Evolutionary conservation across 2,888 invertebrate species (phyloP), one percentile per base, ranked within the genome.

Genomic region (Allygus modestus): DNA sequence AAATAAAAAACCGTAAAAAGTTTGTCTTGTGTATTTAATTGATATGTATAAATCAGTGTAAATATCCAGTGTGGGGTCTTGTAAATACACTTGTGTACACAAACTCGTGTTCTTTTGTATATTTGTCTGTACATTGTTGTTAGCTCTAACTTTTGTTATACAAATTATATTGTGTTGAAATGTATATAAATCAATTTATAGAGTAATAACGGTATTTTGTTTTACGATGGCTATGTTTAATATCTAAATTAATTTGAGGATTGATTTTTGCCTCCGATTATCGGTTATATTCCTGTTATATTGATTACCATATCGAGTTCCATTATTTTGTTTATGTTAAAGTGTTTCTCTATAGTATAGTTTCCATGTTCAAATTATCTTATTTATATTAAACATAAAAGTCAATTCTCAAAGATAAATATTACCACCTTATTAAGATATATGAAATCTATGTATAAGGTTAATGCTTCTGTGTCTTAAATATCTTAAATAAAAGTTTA

Each of bases 341-440:
- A 79, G n/a, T 79, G 79, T 58, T 54, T 33, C 58, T 51, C 79
- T 79, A 79, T 79, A 79, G 28, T 33, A 28, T 79, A 79, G 77
- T 23, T 23, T 58, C 54, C 1, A 58, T 79, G 79, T 79, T 79
- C 58, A 79, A 58, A 79, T 31, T 79, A 58, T 79, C 33, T 79
- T 79, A 79, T 58, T 37, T 79, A 79, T 79, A 31, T 73, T 73
- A 41, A 33, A 58, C 33, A 58, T 58, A 79, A 79, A 79, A 79
- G 79, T 79, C 79, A 79, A 79, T 79, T 79, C 79, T 79, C 79
- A 79, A 79, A 79, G 79, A 77, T 77, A 31, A 77, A 46, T 77
- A 77, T 77, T 77, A 77, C 77, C 77, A 77, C 51, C 77, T 77
- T 77, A 46, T 77, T 46, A 77, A 77, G 77, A 77, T 23, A 43